Evolutionary conservation across 1,140 invertebrate genomes (phyloP).

Genomic region (Polypedilum vanderplanki): DNA sequence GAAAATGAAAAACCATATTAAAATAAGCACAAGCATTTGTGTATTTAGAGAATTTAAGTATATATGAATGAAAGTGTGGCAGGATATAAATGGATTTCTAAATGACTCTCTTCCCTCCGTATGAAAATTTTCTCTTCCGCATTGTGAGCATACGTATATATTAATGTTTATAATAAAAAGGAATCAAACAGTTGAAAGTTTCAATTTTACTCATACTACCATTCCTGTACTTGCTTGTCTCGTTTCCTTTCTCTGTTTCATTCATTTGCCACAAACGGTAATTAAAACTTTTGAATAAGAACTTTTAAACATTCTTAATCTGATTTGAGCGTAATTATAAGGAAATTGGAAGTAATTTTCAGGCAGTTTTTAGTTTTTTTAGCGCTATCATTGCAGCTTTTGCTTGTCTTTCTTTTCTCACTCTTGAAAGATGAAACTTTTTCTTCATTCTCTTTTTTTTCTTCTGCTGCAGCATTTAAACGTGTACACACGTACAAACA

Average conservation of each 20-base stretch:
- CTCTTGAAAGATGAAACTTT: background rate
- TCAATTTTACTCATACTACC: background rate
- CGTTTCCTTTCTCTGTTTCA: background rate
- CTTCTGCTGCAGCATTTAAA: no score
- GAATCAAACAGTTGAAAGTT: conserved; percentile 2
- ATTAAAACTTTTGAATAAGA: background rate
- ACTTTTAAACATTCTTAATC: background rate
- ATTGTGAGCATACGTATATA: background rate
- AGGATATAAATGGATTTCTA: no score
- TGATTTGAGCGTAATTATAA: conserved; percentile 6
- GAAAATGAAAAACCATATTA: no score
- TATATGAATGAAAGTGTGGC: no score
- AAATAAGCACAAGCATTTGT: no score
- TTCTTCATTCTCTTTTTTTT: background rate
- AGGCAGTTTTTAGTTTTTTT: background rate
- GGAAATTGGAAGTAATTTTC: conserved; percentile 12
- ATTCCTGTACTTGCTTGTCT: no score
- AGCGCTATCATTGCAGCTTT: background rate
- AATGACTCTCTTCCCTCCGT: no score
- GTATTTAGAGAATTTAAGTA: no score
- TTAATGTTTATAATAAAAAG: background rate
- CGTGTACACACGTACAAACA: no score
- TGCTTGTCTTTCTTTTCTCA: background rate
- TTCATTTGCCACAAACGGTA: conserved; percentile 1
- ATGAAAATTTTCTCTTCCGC: no score